Conservation (phyloP, 1,140 invertebrate species). For the Pogonomyrmex barbatus region DNA sequence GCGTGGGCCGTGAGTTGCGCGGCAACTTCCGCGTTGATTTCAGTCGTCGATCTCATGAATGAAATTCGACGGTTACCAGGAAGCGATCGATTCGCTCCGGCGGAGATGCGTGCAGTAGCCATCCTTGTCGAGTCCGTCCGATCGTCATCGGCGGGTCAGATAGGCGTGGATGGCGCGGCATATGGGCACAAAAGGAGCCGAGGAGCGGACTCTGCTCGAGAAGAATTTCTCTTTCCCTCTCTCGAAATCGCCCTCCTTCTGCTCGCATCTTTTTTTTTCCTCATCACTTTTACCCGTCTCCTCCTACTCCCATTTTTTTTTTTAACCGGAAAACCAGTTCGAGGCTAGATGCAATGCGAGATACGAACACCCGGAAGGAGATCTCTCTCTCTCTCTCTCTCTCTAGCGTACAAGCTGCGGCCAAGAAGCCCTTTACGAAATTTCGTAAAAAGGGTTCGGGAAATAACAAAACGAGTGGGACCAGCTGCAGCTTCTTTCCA, state of each 20-base stretch:
- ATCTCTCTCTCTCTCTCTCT: constrained; percentile 16
- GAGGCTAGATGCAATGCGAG: constrained; percentile 77
- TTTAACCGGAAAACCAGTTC: constrained; percentile 74
- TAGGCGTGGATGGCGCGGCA: constrained; percentile 61
- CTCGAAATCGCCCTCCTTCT: constrained; percentile 47
- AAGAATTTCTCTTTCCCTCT: constrained; percentile 27
- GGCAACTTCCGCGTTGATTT: constrained; percentile 72
- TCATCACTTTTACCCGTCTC: constrained; percentile 51
- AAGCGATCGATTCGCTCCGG: constrained; percentile 76
- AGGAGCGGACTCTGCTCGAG: constrained; percentile 43
- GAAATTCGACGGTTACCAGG: constrained; percentile 75
- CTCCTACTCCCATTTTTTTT: constrained; percentile 63
- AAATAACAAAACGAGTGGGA: constrained; percentile 65
- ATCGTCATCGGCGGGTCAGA: constrained; percentile 59
- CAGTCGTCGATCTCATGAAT: constrained; percentile 66
- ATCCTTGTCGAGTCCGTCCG: constrained; percentile 39
- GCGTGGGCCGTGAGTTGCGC: constrained; percentile 61
- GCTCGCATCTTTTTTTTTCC: constrained; percentile 41
- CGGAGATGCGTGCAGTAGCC: constrained; percentile 31
- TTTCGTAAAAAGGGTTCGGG: constrained; percentile 70
- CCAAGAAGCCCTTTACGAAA: constrained; percentile 33
- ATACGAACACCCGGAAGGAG: constrained; percentile 76
- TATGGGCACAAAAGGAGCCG: constrained; percentile 69
- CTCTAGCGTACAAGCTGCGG: constrained; percentile 37
- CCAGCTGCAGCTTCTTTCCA: constrained; percentile 66